These are phyloP conservation scores for Luperina nickerlii DNA, from an alignment of 2,888 invertebrate genomes.

Conservation along the genomic window DNA sequence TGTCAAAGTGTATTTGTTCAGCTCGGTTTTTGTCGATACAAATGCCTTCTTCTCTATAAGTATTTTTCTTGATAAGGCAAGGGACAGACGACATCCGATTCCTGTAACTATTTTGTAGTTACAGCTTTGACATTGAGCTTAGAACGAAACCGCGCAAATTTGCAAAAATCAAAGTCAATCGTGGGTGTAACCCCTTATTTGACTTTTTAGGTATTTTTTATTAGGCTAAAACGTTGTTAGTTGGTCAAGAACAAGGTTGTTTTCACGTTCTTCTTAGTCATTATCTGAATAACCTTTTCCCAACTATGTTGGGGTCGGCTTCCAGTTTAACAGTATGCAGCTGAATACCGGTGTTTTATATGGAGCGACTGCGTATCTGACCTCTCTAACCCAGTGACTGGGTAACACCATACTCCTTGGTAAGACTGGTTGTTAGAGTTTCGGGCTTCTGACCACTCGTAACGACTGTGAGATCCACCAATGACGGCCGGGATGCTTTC, in stretches of 20 bases:
- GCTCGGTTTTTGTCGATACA: neutral
- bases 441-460: no score
- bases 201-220: neutral
- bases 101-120: neutral
- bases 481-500: no score
- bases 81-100: constrained; percentile 6
- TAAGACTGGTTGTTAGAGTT: neutral
- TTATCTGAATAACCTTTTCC: no score
- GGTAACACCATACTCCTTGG: neutral
- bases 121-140: constrained; percentile 31
- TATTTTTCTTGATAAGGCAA: neutral
- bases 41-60: neutral
- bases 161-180: constrained; percentile 16
- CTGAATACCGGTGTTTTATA: neutral
- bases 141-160: neutral
- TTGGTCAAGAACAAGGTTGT: constrained; percentile 19
- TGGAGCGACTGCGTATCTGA: neutral
- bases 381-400: neutral
- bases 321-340: no score
- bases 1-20: neutral
- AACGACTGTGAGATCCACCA: no score
- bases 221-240: neutral
- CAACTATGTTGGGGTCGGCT: neutral
- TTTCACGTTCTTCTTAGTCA: neutral
- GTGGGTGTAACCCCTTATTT: constrained; percentile 8